These are phyloP conservation scores for Philereme transversata DNA, from an alignment of 2,888 invertebrate genomes.

Conservation along the genomic window DNA sequence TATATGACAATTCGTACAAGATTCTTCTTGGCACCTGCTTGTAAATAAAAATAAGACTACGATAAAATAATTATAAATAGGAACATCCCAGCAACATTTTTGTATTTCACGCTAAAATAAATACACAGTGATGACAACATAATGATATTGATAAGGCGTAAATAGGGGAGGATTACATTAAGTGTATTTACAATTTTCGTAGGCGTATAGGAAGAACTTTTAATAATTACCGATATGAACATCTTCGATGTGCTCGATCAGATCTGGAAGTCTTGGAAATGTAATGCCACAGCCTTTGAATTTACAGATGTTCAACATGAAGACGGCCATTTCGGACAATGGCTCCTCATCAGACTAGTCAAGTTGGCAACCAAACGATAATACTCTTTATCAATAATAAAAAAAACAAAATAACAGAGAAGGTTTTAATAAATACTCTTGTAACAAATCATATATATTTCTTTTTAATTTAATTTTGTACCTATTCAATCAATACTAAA, in stretches of 20 bases:
- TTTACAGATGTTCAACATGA: slow-evolving; percentile 95
- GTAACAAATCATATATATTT: neutral
- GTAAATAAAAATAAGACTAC: slow-evolving; percentile 31
- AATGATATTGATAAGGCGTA: slow-evolving; percentile 74
- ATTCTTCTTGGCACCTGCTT: slow-evolving; percentile 27
- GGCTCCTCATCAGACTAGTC: slow-evolving; percentile 61
- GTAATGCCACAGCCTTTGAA: slow-evolving; percentile 93
- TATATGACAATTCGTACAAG: slow-evolving; percentile 9
- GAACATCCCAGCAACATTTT: slow-evolving; percentile 35
- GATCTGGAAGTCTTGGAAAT: slow-evolving; percentile 91
- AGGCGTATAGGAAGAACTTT: slow-evolving; percentile 40
- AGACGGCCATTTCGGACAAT: slow-evolving; percentile 91
- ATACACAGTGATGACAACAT: slow-evolving; percentile 74
- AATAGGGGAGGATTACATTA: slow-evolving; percentile 60
- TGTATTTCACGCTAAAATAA: slow-evolving; percentile 57
- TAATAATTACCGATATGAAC: slow-evolving; percentile 91
- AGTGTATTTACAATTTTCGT: slow-evolving; percentile 40
- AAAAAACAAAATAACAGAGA: neutral
- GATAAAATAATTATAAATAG: slow-evolving; percentile 27
- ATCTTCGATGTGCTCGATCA: slow-evolving; percentile 95
- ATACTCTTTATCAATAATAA: slow-evolving; percentile 19
- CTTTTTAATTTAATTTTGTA: slow-evolving; percentile 1
- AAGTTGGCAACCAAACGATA: slow-evolving; percentile 49
- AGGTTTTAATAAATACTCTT: neutral
- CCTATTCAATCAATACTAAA: neutral